Percentiles rank a stretch among this genome's conserved stretches.
phyloP scores from a whole-genome alignment of 2,113 vertebrate species.

The Stomatorhinus ivindoensis region DNA sequence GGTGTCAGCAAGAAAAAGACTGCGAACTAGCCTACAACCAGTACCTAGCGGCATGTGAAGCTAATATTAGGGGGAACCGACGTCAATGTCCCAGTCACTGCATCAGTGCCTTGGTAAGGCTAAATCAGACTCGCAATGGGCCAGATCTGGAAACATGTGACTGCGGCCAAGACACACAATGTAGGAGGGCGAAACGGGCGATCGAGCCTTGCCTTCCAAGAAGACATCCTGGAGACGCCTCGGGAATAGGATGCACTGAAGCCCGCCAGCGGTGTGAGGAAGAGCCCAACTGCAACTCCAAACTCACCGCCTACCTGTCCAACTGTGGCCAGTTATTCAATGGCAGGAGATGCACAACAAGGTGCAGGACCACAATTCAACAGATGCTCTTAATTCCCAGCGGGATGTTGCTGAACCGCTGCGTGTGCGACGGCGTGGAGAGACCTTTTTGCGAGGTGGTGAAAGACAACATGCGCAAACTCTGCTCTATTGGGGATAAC shows the following conservation, averaged over 20 bases:
- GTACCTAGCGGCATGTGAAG: slow-evolving; percentile 56
- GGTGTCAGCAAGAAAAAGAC: slow-evolving; percentile 61
- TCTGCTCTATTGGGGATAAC: slow-evolving; percentile 56
- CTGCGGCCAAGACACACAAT: slow-evolving; percentile 55
- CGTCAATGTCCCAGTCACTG: slow-evolving; percentile 67
- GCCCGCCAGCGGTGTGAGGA: slow-evolving; percentile 65
- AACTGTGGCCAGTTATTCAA: slow-evolving; percentile 72
- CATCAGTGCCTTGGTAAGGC: slow-evolving; percentile 58
- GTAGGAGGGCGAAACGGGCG: slow-evolving; percentile 51
- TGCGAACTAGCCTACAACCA: slow-evolving; percentile 63
- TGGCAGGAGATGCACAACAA: slow-evolving; percentile 60
- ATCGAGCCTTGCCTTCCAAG: slow-evolving; percentile 66
- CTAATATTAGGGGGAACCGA: slow-evolving; percentile 47
- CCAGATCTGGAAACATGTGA: slow-evolving; percentile 64
- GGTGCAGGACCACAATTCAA: slow-evolving; percentile 60
- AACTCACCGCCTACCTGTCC: slow-evolving; percentile 60
- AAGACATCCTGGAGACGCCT: slow-evolving; percentile 48
- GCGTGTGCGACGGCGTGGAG: slow-evolving; percentile 66
- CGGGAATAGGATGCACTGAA: slow-evolving; percentile 64
- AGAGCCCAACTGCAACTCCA: slow-evolving; percentile 52
- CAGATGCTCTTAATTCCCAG: slow-evolving; percentile 62
- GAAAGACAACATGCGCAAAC: slow-evolving; percentile 67
- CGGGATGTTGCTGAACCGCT: slow-evolving; percentile 59
- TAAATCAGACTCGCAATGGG: slow-evolving; percentile 61
- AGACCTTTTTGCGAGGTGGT: slow-evolving; percentile 70